Conservation (phyloP, 2,888 invertebrate species). For the Philonicus albiceps region DNA sequence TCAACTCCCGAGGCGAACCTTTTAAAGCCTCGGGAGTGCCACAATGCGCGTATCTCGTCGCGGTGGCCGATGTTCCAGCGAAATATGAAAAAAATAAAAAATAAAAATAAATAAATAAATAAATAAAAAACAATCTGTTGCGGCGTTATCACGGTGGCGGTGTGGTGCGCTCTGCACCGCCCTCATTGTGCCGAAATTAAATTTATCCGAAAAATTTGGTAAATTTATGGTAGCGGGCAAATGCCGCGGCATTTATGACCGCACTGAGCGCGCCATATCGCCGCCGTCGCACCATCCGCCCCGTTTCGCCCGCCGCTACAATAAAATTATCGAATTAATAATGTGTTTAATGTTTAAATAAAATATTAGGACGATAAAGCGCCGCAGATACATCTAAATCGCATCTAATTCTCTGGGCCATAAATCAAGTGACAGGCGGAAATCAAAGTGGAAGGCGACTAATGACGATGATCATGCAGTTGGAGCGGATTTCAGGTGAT, state of each 20-base stretch:
- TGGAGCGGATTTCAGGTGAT: constrained; percentile 38
- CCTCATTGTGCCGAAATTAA: constrained; percentile 19
- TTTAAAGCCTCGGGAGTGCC: not conserved
- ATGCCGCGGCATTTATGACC: constrained; percentile 1
- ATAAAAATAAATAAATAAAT: not conserved
- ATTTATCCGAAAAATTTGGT: constrained; percentile 28
- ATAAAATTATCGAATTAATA: constrained; percentile 41
- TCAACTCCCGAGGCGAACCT: not conserved
- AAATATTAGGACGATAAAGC: constrained; percentile 36
- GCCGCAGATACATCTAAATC: constrained; percentile 38
- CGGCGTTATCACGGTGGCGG: constrained; percentile 7
- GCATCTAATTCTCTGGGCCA: constrained; percentile 30
- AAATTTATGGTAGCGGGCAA: constrained; percentile 18
- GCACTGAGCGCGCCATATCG: not conserved
- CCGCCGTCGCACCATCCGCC: not conserved
- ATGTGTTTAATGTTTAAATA: constrained; percentile 26
- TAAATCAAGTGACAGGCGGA: constrained; percentile 41
- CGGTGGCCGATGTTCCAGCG: not conserved
- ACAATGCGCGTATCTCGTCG: not conserved
- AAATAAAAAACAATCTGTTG: constrained; percentile 27
- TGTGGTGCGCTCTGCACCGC: not conserved
- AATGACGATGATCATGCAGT: constrained; percentile 42
- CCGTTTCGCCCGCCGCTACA: not conserved
- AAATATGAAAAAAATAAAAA: not conserved
- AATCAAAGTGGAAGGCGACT: constrained; percentile 41